These are phyloP conservation scores for Origma solitaria DNA, from an alignment of 2,113 vertebrate species.

Conservation along the genomic window DNA sequence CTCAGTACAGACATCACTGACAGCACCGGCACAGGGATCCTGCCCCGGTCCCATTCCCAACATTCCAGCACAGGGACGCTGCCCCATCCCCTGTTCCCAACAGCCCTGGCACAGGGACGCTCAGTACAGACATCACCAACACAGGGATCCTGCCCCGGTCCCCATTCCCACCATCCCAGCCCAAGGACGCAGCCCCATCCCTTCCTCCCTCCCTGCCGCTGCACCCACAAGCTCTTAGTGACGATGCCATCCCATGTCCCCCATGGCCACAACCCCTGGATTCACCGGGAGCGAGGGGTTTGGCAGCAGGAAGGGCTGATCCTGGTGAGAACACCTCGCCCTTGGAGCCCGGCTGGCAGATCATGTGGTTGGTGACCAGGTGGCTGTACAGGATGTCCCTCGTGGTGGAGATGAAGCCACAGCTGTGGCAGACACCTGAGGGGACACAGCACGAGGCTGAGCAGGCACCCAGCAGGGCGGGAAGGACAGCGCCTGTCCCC, in stretches of 20 bases:
- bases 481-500: accelerated
- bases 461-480: neutral
- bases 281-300: constrained; percentile 78
- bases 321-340: constrained; percentile 85
- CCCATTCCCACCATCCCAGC: neutral
- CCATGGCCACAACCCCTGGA: accelerated
- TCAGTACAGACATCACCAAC: neutral
- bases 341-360: constrained; percentile 91
- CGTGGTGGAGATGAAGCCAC: constrained; percentile 93
- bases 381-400: constrained; percentile 97
- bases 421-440: constrained; percentile 89
- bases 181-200: too few species aligned
- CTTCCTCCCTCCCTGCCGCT: accelerated
- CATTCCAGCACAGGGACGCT: neutral
- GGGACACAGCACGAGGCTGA: neutral
- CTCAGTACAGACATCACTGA: neutral
- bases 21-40: neutral
- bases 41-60: neutral
- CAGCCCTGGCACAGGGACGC: accelerated
- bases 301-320: constrained; percentile 70
- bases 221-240: accelerated
- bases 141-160: neutral
- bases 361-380: constrained; percentile 95
- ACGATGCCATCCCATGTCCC: accelerated
- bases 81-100: too few species aligned